Base-by-base conservation (phyloP, 2,888 invertebrate species). In the Andrena trimmerana region DNA sequence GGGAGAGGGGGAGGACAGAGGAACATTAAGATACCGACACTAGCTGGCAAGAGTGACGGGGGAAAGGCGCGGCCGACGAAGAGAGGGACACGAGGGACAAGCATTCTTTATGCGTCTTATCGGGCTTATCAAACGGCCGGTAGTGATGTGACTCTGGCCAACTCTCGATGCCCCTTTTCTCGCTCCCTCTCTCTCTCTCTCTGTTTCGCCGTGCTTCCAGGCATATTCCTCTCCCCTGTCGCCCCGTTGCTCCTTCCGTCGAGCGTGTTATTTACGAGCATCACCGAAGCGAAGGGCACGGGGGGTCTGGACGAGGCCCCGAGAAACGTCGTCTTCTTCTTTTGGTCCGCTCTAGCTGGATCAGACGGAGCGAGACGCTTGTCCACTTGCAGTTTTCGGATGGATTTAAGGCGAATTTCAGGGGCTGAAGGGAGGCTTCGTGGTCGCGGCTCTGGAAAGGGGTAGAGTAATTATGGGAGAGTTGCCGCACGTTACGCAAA, bases 11-110 rank as follows among this genome's bases (percentile, higher is more conserved):
- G 65, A 66, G 71, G 69, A 57, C 62, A 54, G 80, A 62, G 86
- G 84, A 88, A 91, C 92, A 92, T 92, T 92, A 92, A 92, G 92
- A 92, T 92, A 92, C 91, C 90, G 90, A 90, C 91, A 88, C 88
- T 90, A 87, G 86, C 87, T 86, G 83, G 81, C 73, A 71, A 50
- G 81, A 78, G 60, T 36, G 76, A 83, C 73, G 84, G 68, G 75
- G 83, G 87, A 83, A 84, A 87, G 87, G 86, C 76, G 79, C 81
- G 86, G 88, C 84, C 76, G 84, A 74, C 71, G 79, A 78, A 77
- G 83, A 86, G 78, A 83, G 81, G 85, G 84, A 85, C 87, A 86
- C 80, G 88, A 88, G 86, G 90, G 90, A 90, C 91, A 92, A 90
- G 88, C 88, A 92, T 92, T 92, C 92, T 92, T 92, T 92, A 92